phyloP scores from a whole-genome alignment of 2,888 invertebrate species.

The Anorthoa munda region DNA sequence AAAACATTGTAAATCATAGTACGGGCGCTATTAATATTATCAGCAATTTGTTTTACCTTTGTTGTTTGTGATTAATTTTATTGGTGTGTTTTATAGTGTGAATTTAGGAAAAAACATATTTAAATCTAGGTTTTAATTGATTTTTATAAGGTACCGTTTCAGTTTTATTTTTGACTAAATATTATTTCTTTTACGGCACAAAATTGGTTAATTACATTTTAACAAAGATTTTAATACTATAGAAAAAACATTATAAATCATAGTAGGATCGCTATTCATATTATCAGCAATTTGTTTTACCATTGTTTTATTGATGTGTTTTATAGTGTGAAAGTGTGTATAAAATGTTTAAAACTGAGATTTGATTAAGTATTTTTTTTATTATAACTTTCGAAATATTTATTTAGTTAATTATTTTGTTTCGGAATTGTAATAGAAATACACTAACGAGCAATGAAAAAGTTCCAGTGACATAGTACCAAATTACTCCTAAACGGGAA shows the following conservation, averaged over 20 bases:
- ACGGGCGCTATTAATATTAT: constrained; percentile 70
- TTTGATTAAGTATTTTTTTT: neutral
- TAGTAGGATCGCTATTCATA: constrained; percentile 66
- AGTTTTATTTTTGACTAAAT: neutral
- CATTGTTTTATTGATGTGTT: constrained; percentile 71
- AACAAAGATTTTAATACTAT: constrained; percentile 58
- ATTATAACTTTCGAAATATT: too few relatives aligned
- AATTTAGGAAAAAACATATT: constrained; percentile 38
- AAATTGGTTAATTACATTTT: neutral
- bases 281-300: constrained; percentile 79
- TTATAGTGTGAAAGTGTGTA: constrained; percentile 52
- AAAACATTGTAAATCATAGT: constrained; percentile 66
- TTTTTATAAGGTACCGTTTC: neutral
- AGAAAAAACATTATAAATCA: constrained; percentile 65
- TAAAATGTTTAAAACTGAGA: constrained; percentile 2
- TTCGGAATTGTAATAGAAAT: neutral
- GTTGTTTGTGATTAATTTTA: constrained; percentile 74
- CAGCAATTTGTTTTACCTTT: constrained; percentile 79
- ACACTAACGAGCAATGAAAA: too few relatives aligned
- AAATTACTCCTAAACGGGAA: too few relatives aligned
- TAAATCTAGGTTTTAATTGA: neutral
- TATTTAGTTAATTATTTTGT: too few relatives aligned
- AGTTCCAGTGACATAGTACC: too few relatives aligned
- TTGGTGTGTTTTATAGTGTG: constrained; percentile 64
- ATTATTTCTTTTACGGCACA: neutral